Percentiles rank a stretch among this genome's conserved stretches.
These are phyloP conservation scores for Noturus placidus DNA, from an alignment of 2,113 vertebrate genomes.

Conservation along the genomic window DNA sequence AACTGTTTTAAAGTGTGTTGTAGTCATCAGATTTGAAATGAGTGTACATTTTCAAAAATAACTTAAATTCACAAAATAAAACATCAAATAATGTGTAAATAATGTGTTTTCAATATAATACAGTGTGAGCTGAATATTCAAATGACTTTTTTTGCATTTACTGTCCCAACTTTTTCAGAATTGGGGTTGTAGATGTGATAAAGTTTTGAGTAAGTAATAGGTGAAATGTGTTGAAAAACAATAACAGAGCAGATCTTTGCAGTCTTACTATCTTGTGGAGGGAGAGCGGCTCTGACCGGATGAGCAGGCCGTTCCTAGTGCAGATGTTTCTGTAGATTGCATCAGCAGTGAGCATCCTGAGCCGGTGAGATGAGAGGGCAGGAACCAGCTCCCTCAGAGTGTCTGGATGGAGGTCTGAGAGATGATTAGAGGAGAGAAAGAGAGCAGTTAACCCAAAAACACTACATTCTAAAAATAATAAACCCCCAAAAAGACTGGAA, in stretches of 20 bases:
- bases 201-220: neutral
- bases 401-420: conserved; percentile 73
- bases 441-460: neutral
- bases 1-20: too few species aligned
- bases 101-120: too few species aligned
- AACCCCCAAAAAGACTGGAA: too few species aligned
- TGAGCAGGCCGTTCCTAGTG: conserved; percentile 66
- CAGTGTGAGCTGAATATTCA: too few species aligned
- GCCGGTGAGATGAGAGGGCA: conserved; percentile 78
- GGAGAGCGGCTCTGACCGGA: conserved; percentile 76
- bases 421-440: conserved; percentile 18
- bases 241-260: conserved; percentile 2
- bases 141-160: too few species aligned
- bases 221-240: neutral
- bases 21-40: too few species aligned
- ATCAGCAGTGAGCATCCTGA: conserved; percentile 85
- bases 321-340: conserved; percentile 83
- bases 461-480: neutral
- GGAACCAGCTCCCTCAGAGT: conserved; percentile 77
- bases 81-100: too few species aligned
- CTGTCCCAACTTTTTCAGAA: too few species aligned
- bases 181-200: too few species aligned
- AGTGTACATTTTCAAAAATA: too few species aligned
- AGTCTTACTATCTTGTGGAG: conserved; percentile 80
- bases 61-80: too few species aligned